Conservation (phyloP, 2,113 vertebrate genomes). For the Myrmecophaga tridactyla region DNA sequence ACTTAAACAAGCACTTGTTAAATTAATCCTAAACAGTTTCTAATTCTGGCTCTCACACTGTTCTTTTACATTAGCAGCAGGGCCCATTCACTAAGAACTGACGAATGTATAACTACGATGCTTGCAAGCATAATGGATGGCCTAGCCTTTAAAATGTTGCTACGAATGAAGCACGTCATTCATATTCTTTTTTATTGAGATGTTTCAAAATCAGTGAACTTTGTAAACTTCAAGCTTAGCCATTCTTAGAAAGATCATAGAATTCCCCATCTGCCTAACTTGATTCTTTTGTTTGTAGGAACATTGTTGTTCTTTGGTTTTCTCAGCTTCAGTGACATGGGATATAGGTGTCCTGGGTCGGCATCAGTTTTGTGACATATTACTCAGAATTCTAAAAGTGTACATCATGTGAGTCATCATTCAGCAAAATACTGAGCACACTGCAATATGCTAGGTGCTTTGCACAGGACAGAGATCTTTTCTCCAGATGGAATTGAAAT, state of each 20-base stretch:
- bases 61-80: neutral
- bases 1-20: neutral
- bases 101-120: too few relatives aligned
- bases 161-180: neutral
- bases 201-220: neutral
- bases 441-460: too few relatives aligned
- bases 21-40: neutral
- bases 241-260: neutral
- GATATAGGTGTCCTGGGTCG: neutral
- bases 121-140: neutral
- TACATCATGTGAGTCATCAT: neutral
- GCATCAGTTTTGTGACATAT: neutral
- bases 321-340: neutral
- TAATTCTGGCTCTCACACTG: neutral
- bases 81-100: neutral
- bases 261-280: neutral
- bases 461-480: neutral
- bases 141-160: neutral
- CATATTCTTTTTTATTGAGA: neutral
- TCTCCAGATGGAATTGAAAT: rapidly evolving
- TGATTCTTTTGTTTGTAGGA: neutral
- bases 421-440: neutral
- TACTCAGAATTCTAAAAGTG: neutral
- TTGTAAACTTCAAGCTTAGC: neutral
- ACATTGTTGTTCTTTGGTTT: neutral